Evolutionary conservation across 2,113 vertebrate genomes (phyloP).

Genomic region (Coptodon rendalli): DNA sequence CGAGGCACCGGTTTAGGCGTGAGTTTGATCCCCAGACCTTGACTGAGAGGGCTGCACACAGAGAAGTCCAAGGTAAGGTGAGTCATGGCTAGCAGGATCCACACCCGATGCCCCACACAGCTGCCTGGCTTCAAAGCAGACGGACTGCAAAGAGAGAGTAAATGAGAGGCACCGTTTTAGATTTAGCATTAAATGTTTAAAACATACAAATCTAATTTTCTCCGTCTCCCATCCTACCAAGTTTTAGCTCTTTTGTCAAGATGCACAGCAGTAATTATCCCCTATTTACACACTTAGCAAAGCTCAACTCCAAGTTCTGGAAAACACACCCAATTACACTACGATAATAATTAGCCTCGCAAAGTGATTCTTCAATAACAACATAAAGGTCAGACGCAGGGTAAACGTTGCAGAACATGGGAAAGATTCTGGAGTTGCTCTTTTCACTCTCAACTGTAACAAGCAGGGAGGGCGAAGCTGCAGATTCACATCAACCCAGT

Average conservation of each 20-base stretch:
- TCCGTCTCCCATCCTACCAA: neutral
- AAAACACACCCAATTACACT: constrained; percentile 32
- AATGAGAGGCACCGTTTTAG: neutral
- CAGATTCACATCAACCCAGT: constrained; percentile 40
- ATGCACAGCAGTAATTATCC: constrained; percentile 20
- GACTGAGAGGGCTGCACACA: constrained; percentile 67
- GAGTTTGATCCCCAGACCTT: constrained; percentile 61
- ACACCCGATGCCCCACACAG: constrained; percentile 70
- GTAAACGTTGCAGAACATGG: constrained; percentile 30
- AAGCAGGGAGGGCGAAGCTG: neutral
- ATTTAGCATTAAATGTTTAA: neutral
- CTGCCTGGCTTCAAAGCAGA: constrained; percentile 64
- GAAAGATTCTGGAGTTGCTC: constrained; percentile 1
- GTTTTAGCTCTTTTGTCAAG: neutral
- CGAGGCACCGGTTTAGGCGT: constrained; percentile 57
- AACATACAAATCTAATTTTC: neutral
- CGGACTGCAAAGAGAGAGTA: constrained; percentile 53
- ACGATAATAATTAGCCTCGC: constrained; percentile 38
- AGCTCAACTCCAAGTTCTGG: constrained; percentile 22
- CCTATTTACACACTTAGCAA: constrained; percentile 1
- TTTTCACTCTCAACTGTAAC: neutral
- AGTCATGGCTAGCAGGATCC: constrained; percentile 75
- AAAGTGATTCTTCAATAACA: constrained; percentile 4
- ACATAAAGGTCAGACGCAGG: constrained; percentile 30
- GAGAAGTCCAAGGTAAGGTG: constrained; percentile 77